phyloP scores from a whole-genome alignment of 2,797 vertebrate species.

The Eulemur coronatus region DNA sequence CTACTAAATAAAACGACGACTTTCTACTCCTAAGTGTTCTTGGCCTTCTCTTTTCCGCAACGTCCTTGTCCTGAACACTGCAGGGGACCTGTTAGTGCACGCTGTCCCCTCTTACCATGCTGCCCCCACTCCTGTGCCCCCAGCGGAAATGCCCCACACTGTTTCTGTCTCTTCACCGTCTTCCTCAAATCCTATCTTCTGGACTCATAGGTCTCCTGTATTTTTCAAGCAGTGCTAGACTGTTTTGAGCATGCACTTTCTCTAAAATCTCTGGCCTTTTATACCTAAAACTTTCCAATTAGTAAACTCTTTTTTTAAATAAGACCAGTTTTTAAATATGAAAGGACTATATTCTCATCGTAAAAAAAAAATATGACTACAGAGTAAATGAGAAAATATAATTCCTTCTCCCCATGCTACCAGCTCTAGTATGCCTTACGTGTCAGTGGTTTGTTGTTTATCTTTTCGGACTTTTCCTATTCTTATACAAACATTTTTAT shows the following conservation, averaged over 20 bases:
- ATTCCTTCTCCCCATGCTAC: background rate
- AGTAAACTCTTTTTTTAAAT: background rate
- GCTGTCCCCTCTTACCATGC: fast-evolving
- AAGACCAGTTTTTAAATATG: background rate
- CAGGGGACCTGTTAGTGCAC: background rate
- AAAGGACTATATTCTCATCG: background rate
- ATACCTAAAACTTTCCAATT: background rate
- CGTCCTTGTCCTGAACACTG: background rate
- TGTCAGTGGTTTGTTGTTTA: background rate
- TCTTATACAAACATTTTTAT: background rate
- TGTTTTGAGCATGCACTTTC: background rate
- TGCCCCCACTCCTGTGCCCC: background rate
- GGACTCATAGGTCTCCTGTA: background rate
- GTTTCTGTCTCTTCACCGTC: background rate
- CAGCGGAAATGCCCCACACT: background rate
- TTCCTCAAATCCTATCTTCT: background rate
- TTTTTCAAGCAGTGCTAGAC: background rate
- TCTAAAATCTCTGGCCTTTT: background rate
- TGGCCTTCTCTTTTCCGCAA: background rate
- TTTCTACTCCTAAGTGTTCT: background rate
- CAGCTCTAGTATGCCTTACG: background rate
- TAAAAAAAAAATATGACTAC: background rate
- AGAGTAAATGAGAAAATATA: background rate
- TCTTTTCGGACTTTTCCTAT: background rate
- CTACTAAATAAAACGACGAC: background rate